A percentile compares a stretch with the other conserved stretches of the same genome.
Conservation (phyloP, 2,113 vertebrate species). For the Anolis sagrei region DNA sequence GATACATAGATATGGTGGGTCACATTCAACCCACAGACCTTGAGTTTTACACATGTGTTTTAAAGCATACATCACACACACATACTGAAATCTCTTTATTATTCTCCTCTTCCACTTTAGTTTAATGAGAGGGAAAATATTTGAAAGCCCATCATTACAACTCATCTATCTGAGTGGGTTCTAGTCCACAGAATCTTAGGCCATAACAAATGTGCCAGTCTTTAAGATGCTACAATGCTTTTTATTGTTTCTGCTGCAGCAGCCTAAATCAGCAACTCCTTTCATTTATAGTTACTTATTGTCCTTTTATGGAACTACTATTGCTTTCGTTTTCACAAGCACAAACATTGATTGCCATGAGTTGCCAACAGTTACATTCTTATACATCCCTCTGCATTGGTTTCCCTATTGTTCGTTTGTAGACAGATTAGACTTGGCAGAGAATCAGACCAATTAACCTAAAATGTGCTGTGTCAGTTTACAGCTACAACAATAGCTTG, state of each 20-base stretch:
- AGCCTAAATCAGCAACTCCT: neutral
- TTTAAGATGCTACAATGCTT: neutral
- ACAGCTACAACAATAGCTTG: constrained; percentile 13
- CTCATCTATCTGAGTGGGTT: neutral
- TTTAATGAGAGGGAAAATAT: neutral
- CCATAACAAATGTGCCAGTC: neutral
- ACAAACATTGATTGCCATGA: constrained; percentile 11
- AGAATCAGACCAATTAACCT: constrained; percentile 20
- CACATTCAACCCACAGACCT: no score
- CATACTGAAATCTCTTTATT: no score
- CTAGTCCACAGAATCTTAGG: neutral
- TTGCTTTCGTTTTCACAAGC: constrained; percentile 3
- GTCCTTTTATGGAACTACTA: neutral
- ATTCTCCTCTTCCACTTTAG: neutral
- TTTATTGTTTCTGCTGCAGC: neutral
- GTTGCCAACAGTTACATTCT: constrained; percentile 45
- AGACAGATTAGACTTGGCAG: constrained; percentile 32
- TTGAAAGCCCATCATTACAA: no score
- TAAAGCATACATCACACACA: no score
- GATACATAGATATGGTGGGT: no score
- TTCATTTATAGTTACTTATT: neutral
- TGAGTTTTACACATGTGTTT: no score
- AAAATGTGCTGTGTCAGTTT: constrained; percentile 38
- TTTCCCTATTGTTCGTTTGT: constrained; percentile 33
- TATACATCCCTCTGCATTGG: constrained; percentile 19